Base-by-base conservation (phyloP, 2,797 vertebrate genomes). In the Myotis planiceps region DNA sequence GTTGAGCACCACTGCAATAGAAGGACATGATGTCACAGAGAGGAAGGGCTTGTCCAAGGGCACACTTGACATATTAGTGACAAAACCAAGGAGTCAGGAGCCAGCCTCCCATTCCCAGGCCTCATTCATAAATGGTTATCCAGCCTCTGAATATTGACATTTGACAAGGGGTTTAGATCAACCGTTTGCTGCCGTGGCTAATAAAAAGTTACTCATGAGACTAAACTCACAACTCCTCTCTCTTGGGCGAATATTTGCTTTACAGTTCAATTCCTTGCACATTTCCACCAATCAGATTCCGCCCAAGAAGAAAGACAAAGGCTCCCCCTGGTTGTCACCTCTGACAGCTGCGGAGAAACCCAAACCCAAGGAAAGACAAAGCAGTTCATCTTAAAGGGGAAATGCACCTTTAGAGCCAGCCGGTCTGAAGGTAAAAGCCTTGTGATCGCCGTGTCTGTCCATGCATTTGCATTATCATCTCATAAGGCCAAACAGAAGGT, bases 401-500 rank as follows among this genome's bases (percentile, higher is more conserved):
- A 94, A 90, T 58, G 65, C 63, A 81, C 96, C 96, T 98, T 97
- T 95, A 96, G 96, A 97, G 97, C 97, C 97, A 97, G 97, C 97
- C 97, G 97, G 98, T 98, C 97, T 98, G 98, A 98, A 98, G 98
- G 98, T 98, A 98, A 98, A 98, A 98, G 88, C 76, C 98, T 98
- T 98, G 95, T 98, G 98, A 99, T 98, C 25, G 97, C 69, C 96
- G 95, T 97, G 97, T 98, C 98, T 98, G 98, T 98, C 98, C 98
- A 98, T 98, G 98, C 98, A 97, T 98, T 98, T 98, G 98, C 98
- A 99, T 99, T 99, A 99, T 99, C 99, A 99, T 99, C 99, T 99
- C 99, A 99, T 99, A 99, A 98, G 98, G 98, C 97, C 98, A 99
- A 99, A 99, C 99, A 99, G 99, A 99, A 99, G 99, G 99, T 99